Percentiles rank a stretch among this genome's conserved stretches.
Evolutionary conservation across 2,797 vertebrate genomes (phyloP).

Genomic region (Neostethus bicornis): DNA sequence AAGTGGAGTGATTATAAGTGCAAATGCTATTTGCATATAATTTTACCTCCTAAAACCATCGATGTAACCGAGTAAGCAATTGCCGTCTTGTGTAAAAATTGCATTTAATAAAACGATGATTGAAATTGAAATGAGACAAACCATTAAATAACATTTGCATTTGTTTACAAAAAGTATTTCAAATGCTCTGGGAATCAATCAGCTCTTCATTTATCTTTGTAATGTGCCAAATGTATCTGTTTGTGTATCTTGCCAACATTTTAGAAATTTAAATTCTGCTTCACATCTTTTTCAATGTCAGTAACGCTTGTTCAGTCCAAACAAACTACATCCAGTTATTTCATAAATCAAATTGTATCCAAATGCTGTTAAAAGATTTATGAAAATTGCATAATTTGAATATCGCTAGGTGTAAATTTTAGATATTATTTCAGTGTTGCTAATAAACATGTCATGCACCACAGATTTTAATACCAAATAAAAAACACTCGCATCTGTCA

Average conservation of each 20-base stretch:
- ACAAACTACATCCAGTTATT: too few species aligned
- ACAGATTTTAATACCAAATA: not conserved
- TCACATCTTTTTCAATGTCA: constrained; percentile 2
- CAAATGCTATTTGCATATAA: constrained; percentile 36
- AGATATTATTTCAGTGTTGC: too few species aligned
- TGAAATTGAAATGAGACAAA: constrained; percentile 5
- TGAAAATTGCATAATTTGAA: too few species aligned
- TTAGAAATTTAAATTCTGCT: constrained; percentile 2
- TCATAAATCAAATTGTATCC: too few species aligned
- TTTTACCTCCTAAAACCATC: constrained; percentile 33
- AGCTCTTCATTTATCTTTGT: not conserved
- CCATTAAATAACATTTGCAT: not conserved
- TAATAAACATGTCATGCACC: too few species aligned
- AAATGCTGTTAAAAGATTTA: too few species aligned
- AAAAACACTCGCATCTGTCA: not conserved
- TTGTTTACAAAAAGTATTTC: constrained; percentile 2
- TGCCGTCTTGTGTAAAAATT: constrained; percentile 17
- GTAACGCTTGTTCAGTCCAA: not conserved
- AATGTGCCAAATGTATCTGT: not conserved
- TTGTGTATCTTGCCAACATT: not conserved
- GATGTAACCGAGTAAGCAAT: constrained; percentile 41
- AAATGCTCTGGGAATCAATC: not conserved
- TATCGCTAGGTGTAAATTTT: too few species aligned
- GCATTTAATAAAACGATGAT: constrained; percentile 1
- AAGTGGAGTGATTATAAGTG: constrained; percentile 30